Evolutionary conservation across 2,113 vertebrate genomes (phyloP), one percentile per base, ranked within the genome.

Genomic region (Sphaerodactylus townsendi): DNA sequence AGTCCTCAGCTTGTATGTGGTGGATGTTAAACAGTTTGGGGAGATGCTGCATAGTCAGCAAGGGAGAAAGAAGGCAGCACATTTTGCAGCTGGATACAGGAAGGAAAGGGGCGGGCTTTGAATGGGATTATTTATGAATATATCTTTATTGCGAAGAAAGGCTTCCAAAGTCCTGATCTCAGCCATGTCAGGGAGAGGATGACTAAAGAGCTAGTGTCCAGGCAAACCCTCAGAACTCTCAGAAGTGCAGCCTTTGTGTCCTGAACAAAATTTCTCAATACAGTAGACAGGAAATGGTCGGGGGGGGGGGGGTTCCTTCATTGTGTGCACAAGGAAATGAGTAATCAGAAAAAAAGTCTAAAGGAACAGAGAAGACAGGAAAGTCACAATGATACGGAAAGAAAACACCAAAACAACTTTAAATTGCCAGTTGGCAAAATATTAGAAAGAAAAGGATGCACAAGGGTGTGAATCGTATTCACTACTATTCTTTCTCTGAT

Each of bases 311-410:
- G n/a, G n/a, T n/a, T n/a, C n/a, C n/a, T n/a, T 23, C 28, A 37
- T 90, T 84, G 89, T 0, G 11, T 75, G 81, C 89, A 92, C 46
- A 76, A 66, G 94, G 93, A 95, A 94, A 93, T 94, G 92, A 93
- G 89, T 94, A 91, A 94, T 64, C 90, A 62, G 0, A 39, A 88
- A 33, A n/a, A 87, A 85, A 85, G 82, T 70, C 8, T 37, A 1
- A 66, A 88, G 86, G 89, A 92, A 81, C 69, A 21, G 15, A 1
- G 0, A 53, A 68, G 70, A 73, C 62, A 68, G 92, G 92, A 90
- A 91, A 92, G 86, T 88, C 87, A 92, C 85, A 88, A 86, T 23
- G 85, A 86, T 85, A 90, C 1, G 69, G 68, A 65, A 35, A 19
- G 81, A 53, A 76, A 93, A 80, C 44, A 28, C 46, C n/a, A 64